Base-by-base conservation (phyloP, 2,797 vertebrate species). In the Euphonia xanthogaster region DNA sequence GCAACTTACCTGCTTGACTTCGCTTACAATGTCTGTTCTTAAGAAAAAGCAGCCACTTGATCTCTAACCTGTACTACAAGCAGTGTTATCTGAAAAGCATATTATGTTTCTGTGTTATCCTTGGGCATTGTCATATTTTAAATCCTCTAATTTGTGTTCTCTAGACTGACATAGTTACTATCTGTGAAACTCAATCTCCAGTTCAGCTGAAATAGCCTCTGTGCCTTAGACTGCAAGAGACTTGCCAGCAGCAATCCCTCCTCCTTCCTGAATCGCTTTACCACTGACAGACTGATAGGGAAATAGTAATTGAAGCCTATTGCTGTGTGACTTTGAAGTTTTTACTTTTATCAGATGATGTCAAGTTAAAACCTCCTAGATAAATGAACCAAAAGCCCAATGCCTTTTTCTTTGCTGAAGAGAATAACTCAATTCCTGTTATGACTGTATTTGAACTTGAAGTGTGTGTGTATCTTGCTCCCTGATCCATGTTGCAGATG, bases 291-390 rank as follows among this genome's bases (percentile, higher is more conserved):
- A 21, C 66, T 18, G 70, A 86, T 30, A 54, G 61, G 40, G 63
- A 75, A 94, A 23, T 15, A 67, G 76, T 86, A 91, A 90, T 86
- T 86, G 71, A 85, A 90, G 70, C 30, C 53, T 75, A 14, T 57
- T 0, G 2, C 44, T 73, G 18, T 60, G 48, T 37, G 72, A 50
- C 89, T 97, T 88, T 81, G 61, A 93, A 91, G 91, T 73, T 90
- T 44, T 74, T 77, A 51, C 61, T 92, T 91, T 90, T 86, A 90
- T 94, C 94, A 84, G 70, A 47, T 91, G 44, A 70, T 86, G 87
- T 88, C n/a, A 90, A 67, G 65, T 82, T 80, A 86, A 72, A 89
- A 68, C 7, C 13, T 48, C 10, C 13, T 66, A 30, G 45, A 42
- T 79, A 79, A 84, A 83, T 55, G 70, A 91, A 66, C 37, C 10